Evolutionary conservation across 2,797 vertebrate genomes (phyloP), one percentile per base, ranked within the genome.

Genomic region (Arvicola amphibius): DNA sequence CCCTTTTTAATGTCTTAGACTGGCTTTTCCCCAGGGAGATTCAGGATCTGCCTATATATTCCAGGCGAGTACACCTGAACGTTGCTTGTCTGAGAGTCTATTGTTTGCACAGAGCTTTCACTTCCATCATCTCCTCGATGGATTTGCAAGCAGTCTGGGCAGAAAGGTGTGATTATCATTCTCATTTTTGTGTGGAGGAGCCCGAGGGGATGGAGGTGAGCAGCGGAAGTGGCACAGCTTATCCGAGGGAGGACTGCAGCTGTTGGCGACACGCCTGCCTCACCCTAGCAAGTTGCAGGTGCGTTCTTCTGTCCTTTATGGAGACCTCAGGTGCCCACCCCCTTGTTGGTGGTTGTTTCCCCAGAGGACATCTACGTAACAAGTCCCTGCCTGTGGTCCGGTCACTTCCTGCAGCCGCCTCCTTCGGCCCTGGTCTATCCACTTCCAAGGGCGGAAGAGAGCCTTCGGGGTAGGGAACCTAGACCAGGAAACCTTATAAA

Each of bases 231-330:
- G 46, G 14, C 8, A 8, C 2, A 69, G 84, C 34, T 88, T 65
- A 2, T 12, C 0, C 2, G 17, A 8, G 5, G 16, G 40, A 48
- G 43, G 6, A 40, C 40, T 27, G 76, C 25, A 27, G 5, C 34
- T 48, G 5, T 29, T 48, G 56, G 51, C 46, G 6, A 29, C 13
- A 0, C 1, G 51, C 12, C 51, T 32, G 32, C 51, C 73, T 69
- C 0, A 0, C 8, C 46, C 65, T 63, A 0, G 43, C 17, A 0
- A 19, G 12, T 21, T 9, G 51, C 19, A 6, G 25, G 71, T 1
- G 1, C 21, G 5, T 8, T 19, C 19, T 83, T 53, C 9, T 0
- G 19, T 11, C 73, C 37, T 48, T 65, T 0, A 0, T 37, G 0
- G 5, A 74, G 32, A 81, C 69, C 43, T 32, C 34, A 19, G n/a